A percentile compares a stretch with the other conserved stretches of the same genome.
phyloP scores from a whole-genome alignment of 2,888 invertebrate genomes.

The Trimorus sp. region DNA sequence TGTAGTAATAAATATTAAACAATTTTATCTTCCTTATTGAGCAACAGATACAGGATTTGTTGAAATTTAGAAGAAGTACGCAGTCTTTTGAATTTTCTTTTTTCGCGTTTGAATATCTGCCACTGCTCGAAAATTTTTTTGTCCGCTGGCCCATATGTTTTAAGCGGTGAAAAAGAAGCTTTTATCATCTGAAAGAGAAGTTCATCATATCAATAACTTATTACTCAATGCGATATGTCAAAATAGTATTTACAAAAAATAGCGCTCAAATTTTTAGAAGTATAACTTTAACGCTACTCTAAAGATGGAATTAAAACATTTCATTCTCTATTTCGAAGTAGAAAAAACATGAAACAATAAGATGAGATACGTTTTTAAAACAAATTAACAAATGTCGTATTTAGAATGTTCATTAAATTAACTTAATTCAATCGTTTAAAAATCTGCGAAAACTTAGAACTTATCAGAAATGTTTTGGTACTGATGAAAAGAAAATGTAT shows the following conservation, averaged over 20 bases:
- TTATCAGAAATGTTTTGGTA: background rate
- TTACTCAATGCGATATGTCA: no score
- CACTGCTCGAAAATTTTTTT: constrained; percentile 73
- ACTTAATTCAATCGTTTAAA: background rate
- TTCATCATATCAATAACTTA: no score
- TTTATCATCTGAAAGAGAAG: constrained; percentile 73
- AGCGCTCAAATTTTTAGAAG: no score
- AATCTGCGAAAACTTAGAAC: background rate
- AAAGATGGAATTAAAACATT: no score
- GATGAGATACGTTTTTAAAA: no score
- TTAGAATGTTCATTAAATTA: background rate
- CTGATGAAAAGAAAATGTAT: background rate
- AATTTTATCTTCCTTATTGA: constrained; percentile 40
- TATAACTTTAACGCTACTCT: no score
- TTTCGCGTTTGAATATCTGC: constrained; percentile 76
- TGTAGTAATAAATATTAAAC: background rate
- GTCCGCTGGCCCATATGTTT: constrained; percentile 79
- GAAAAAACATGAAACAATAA: no score
- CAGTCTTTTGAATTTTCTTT: constrained; percentile 63
- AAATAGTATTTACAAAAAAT: no score
- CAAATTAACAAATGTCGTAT: no score
- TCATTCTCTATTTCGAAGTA: no score
- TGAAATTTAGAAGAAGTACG: constrained; percentile 49
- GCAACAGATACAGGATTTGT: constrained; percentile 53
- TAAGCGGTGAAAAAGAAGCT: constrained; percentile 73